Percentiles rank a stretch among this genome's conserved stretches.
Conservation (phyloP, 2,797 vertebrate species). For the Chrysocyon brachyurus region DNA sequence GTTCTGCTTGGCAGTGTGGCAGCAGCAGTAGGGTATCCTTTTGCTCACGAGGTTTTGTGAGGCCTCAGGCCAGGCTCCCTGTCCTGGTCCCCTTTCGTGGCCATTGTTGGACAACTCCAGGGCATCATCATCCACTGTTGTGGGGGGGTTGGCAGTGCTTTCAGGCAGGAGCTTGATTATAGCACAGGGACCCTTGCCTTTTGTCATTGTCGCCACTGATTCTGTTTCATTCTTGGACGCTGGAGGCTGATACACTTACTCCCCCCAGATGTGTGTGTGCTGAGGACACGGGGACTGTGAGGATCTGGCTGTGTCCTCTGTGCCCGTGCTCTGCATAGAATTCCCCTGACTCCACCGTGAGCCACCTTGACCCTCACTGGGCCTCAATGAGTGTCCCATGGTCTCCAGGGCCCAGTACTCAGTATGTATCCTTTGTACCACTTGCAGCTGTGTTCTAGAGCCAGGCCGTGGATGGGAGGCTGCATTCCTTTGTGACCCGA, state of each 20-base stretch:
- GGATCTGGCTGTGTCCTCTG: background rate
- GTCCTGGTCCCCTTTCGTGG: background rate
- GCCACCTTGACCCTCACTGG: background rate
- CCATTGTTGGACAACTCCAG: constrained; percentile 47
- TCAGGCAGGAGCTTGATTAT: constrained; percentile 78
- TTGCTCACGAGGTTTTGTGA: background rate
- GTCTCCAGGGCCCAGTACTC: background rate
- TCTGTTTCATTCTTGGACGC: background rate
- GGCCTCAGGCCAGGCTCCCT: background rate
- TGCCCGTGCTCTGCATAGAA: background rate
- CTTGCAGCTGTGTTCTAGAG: background rate
- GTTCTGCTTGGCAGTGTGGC: too few relatives aligned
- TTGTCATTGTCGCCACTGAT: accelerated
- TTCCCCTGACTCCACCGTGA: too few relatives aligned
- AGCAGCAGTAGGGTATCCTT: background rate
- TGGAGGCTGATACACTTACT: background rate
- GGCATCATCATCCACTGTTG: constrained; percentile 57
- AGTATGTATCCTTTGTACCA: background rate
- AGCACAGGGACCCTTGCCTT: background rate
- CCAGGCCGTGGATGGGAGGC: background rate
- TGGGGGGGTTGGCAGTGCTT: constrained; percentile 71
- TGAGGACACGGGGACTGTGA: background rate
- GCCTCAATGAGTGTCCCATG: background rate
- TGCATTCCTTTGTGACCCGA: accelerated
- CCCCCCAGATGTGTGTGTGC: background rate